Percentiles rank a stretch among this genome's conserved stretches.
These are phyloP conservation scores for Ochotona princeps DNA, from an alignment of 2,113 vertebrate genomes.

Conservation along the genomic window DNA sequence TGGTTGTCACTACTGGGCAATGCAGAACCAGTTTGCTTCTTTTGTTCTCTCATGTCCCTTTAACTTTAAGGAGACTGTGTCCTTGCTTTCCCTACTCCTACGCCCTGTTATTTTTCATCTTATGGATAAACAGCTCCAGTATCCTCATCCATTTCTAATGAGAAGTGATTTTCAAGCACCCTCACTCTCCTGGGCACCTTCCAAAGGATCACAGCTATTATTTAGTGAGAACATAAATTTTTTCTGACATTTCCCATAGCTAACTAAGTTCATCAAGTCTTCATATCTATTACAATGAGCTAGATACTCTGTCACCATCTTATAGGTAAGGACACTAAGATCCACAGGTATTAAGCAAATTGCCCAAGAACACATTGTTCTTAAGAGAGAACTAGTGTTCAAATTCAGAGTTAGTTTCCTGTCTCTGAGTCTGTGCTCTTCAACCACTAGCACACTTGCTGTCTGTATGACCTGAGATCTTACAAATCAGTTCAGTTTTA, in stretches of 20 bases:
- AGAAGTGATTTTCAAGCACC: not conserved
- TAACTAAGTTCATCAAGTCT: not conserved
- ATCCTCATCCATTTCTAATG: not conserved
- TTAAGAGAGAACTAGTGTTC: not conserved
- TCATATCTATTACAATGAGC: not conserved
- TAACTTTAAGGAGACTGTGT: not conserved
- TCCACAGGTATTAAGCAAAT: constrained; percentile 19
- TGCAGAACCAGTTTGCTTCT: not conserved
- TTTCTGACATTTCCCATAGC: not conserved
- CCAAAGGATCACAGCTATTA: not conserved
- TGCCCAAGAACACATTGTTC: not conserved
- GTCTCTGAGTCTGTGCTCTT: not conserved
- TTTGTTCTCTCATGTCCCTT: not conserved
- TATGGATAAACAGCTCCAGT: not conserved
- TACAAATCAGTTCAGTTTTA: not conserved
- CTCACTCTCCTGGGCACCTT: not conserved
- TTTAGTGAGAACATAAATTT: not conserved
- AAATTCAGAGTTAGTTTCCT: constrained; percentile 21
- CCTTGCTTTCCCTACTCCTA: not conserved
- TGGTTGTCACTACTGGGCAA: constrained; percentile 21
- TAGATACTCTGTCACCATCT: not conserved
- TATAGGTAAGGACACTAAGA: not conserved
- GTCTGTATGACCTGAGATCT: not conserved
- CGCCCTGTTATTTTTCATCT: not conserved
- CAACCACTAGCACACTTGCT: not conserved